These are phyloP conservation scores for Brachynemurus nebulosus DNA, from an alignment of 2,888 invertebrate species.

Conservation along the genomic window DNA sequence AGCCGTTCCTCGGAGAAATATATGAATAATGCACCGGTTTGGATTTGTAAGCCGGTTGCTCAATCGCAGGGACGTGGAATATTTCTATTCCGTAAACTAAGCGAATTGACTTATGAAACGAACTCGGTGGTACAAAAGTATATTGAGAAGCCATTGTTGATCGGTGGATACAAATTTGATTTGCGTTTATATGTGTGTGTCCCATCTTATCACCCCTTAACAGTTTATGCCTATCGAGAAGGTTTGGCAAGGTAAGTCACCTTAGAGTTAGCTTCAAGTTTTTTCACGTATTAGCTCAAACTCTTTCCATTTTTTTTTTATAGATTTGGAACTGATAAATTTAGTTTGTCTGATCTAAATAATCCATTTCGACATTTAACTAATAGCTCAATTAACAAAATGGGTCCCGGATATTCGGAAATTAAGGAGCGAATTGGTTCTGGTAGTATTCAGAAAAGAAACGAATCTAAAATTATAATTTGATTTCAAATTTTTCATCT, in stretches of 20 bases:
- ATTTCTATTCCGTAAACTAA: conserved; percentile 55
- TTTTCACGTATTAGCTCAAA: not conserved
- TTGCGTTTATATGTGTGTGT: conserved; percentile 80
- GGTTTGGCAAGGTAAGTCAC: conserved; percentile 60
- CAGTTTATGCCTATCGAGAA: conserved; percentile 78
- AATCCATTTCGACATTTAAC: conserved; percentile 80
- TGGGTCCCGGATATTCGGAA: conserved; percentile 66
- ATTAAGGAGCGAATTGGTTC: conserved; percentile 73
- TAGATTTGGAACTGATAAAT: conserved; percentile 68
- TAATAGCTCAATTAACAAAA: conserved; percentile 83
- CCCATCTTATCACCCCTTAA: conserved; percentile 72
- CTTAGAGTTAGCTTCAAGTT: not conserved
- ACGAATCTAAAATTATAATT: conserved; percentile 4
- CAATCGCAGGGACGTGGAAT: conserved; percentile 77
- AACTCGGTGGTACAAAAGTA: conserved; percentile 71
- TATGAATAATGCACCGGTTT: conserved; percentile 33
- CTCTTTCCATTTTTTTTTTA: conserved; percentile 1
- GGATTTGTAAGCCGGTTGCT: conserved; percentile 82
- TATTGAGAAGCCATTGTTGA: conserved; percentile 59
- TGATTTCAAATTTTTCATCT: not conserved
- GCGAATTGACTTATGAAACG: conserved; percentile 62
- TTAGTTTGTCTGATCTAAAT: conserved; percentile 66
- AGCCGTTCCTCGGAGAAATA: not conserved
- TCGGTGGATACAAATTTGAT: conserved; percentile 89
- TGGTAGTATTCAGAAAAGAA: conserved; percentile 36